These are phyloP conservation scores for Megaustenia siamemsis DNA, from an alignment of 2,888 invertebrate species.

Conservation along the genomic window DNA sequence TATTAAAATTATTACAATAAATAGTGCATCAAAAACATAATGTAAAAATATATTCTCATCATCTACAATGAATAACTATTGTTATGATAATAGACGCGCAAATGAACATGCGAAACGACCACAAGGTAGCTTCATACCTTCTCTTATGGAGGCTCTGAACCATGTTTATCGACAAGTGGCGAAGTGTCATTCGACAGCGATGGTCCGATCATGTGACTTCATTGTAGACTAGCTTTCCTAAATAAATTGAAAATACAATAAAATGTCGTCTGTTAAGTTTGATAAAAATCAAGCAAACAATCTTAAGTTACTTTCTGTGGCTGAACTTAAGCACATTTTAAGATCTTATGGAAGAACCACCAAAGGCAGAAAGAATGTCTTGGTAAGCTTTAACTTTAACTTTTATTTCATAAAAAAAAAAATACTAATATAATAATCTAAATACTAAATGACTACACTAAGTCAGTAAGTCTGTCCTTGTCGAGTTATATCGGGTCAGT, in stretches of 20 bases:
- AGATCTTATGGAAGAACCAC: slow-evolving; percentile 46
- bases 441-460: no score
- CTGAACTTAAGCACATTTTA: slow-evolving; percentile 47
- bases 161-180: not conserved
- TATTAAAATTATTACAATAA: no score
- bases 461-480: no score
- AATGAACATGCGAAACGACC: not conserved
- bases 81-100: not conserved
- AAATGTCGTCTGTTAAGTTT: slow-evolving; percentile 48
- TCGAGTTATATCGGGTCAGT: no score
- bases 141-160: not conserved
- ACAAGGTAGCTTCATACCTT: not conserved
- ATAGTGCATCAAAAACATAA: no score
- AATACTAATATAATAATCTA: no score
- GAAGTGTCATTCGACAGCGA: not conserved
- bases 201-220: not conserved
- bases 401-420: no score
- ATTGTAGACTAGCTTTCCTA: not conserved
- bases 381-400: slow-evolving; percentile 51
- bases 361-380: slow-evolving; percentile 48
- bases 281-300: slow-evolving; percentile 38
- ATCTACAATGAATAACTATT: not conserved
- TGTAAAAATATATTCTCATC: no score
- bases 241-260: no score
- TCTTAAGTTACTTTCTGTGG: slow-evolving; percentile 43